These are phyloP conservation scores for Telmatherina bonti DNA, from an alignment of 2,797 vertebrate genomes.

Conservation along the genomic window DNA sequence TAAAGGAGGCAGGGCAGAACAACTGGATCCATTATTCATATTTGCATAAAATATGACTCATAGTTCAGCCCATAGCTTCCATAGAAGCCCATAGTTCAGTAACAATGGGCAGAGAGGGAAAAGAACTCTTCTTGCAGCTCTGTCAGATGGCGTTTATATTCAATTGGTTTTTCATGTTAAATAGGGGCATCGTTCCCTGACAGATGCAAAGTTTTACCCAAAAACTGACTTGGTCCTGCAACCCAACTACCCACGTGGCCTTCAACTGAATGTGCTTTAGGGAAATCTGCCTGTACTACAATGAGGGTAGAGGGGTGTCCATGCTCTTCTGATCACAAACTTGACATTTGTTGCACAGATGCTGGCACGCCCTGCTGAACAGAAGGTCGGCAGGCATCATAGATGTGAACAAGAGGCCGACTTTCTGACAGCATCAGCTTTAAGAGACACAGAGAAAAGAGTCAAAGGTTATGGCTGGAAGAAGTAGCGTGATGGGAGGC, in stretches of 20 bases:
- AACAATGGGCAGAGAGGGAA: not conserved
- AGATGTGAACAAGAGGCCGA: conserved; percentile 83
- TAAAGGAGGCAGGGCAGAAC: no score
- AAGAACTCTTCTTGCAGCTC: not conserved
- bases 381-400: conserved; percentile 84
- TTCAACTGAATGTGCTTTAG: conserved; percentile 63
- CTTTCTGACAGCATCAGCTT: conserved; percentile 80
- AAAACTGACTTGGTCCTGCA: conserved; percentile 9
- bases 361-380: conserved; percentile 86
- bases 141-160: not conserved
- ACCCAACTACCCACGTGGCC: not conserved
- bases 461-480: conserved; percentile 89
- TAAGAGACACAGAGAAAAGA: conserved; percentile 78
- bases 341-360: conserved; percentile 85
- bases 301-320: conserved; percentile 63
- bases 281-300: conserved; percentile 84
- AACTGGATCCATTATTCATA: no score
- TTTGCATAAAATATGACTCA: no score
- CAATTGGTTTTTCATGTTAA: no score
- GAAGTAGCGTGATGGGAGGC: conserved; percentile 90
- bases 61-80: no score
- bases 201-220: not conserved
- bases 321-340: conserved; percentile 81
- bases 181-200: not conserved
- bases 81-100: no score